A percentile compares a stretch with the other conserved stretches of the same genome.
phyloP scores from a whole-genome alignment of 2,113 vertebrate genomes.

The Ellobius talpinus region DNA sequence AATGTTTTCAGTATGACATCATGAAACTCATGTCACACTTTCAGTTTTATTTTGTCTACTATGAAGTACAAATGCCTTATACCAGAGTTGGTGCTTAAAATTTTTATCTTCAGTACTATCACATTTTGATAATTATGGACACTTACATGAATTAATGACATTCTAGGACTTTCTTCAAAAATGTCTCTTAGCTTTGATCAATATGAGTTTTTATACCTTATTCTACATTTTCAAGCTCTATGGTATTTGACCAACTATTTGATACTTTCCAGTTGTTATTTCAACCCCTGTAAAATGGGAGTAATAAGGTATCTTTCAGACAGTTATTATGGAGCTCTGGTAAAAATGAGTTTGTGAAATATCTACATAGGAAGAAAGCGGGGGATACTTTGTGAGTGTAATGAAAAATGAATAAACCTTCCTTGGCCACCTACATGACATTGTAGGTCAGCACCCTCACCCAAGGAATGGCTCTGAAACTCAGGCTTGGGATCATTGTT shows the following conservation, averaged over 20 bases:
- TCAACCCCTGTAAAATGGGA: not conserved
- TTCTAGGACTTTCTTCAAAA: not conserved
- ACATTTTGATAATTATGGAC: not conserved
- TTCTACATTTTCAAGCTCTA: not conserved
- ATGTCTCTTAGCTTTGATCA: not conserved
- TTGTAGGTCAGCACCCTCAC: not conserved
- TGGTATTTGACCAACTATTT: not conserved
- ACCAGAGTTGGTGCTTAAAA: not conserved
- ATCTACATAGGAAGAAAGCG: not conserved
- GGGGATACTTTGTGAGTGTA: not conserved
- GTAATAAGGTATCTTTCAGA: not conserved
- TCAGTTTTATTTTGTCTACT: not conserved
- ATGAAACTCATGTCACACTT: not conserved
- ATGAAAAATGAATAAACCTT: not conserved
- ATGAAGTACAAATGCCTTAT: not conserved
- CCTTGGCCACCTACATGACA: not conserved
- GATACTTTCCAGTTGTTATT: not conserved
- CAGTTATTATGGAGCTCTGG: not conserved
- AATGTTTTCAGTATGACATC: not conserved
- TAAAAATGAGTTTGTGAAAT: not conserved
- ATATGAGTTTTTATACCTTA: not conserved
- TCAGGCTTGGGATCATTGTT: not conserved
- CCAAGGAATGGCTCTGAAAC: not conserved
- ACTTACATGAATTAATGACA: not conserved
- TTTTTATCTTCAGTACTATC: not conserved